These are phyloP conservation scores for Eupithecia inturbata DNA, from an alignment of 2,888 invertebrate genomes.

Conservation along the genomic window DNA sequence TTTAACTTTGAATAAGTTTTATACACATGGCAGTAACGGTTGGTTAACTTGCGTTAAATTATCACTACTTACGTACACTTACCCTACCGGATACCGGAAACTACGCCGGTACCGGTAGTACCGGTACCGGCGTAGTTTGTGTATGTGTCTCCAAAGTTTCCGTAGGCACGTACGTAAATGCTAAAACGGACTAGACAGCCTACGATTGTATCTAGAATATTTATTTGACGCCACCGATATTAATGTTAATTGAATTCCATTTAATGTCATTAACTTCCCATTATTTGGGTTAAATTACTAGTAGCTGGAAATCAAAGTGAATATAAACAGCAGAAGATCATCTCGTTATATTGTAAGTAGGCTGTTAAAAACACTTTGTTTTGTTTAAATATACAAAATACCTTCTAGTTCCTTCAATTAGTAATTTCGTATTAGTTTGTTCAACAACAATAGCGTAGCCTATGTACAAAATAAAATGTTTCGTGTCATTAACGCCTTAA, in stretches of 20 bases:
- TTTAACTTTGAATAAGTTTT: neutral
- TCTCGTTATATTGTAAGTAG: too few relatives aligned
- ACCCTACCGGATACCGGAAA: too few relatives aligned
- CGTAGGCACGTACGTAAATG: slow-evolving; percentile 21
- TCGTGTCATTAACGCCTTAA: neutral
- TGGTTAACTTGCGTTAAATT: neutral
- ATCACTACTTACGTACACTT: neutral
- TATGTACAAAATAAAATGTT: neutral
- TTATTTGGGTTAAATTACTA: slow-evolving; percentile 33
- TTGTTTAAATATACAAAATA: too few relatives aligned
- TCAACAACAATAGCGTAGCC: neutral
- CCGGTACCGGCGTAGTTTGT: slow-evolving; percentile 6
- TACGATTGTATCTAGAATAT: slow-evolving; percentile 42
- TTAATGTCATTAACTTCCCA: slow-evolving; percentile 29
- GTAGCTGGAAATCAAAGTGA: neutral
- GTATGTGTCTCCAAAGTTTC: slow-evolving; percentile 15
- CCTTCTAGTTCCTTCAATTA: neutral
- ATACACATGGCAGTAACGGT: neutral
- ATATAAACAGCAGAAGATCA: neutral
- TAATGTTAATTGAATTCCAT: slow-evolving; percentile 43
- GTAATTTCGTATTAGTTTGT: neutral
- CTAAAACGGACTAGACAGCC: slow-evolving; percentile 23
- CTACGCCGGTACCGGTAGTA: too few relatives aligned
- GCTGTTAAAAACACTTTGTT: too few relatives aligned
- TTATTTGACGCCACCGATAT: slow-evolving; percentile 43